A percentile compares a stretch with the other conserved stretches of the same genome.
These are phyloP conservation scores for Cynaeus angustus DNA, from an alignment of 2,888 invertebrate genomes.

Conservation along the genomic window DNA sequence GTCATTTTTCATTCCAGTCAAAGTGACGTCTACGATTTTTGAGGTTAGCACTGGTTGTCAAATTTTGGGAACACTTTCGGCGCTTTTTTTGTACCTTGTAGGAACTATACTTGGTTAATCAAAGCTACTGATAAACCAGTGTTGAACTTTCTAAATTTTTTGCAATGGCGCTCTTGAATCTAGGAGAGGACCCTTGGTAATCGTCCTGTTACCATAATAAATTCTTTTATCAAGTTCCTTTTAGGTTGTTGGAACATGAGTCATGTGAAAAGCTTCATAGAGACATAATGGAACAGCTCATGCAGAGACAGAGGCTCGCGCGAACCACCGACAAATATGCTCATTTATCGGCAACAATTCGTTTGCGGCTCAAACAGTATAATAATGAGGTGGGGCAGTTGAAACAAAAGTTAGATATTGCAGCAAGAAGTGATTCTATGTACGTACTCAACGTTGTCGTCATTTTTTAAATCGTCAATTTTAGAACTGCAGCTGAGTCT, in stretches of 20 bases:
- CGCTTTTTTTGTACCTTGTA: too few species aligned
- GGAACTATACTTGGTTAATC: too few species aligned
- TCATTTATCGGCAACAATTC: constrained; percentile 75
- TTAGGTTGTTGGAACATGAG: constrained; percentile 79
- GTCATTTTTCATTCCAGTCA: too few species aligned
- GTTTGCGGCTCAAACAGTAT: constrained; percentile 78
- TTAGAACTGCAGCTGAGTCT: constrained; percentile 77
- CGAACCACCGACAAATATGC: constrained; percentile 75
- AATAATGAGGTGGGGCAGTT: constrained; percentile 76
- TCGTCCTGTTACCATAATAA: constrained; percentile 26
- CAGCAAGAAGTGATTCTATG: constrained; percentile 71
- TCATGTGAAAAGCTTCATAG: constrained; percentile 78
- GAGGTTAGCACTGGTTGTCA: too few species aligned
- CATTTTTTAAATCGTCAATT: constrained; percentile 15
- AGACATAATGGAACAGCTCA: constrained; percentile 78
- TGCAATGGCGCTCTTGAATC: constrained; percentile 70
- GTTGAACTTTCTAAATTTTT: neutral
- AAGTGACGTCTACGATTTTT: too few species aligned
- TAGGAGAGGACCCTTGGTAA: constrained; percentile 73
- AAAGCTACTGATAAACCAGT: too few species aligned
- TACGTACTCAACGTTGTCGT: constrained; percentile 55
- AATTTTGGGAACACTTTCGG: too few species aligned
- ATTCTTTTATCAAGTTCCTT: constrained; percentile 14
- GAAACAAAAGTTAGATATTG: constrained; percentile 74
- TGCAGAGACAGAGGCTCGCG: constrained; percentile 73